Conservation (phyloP, 2,797 vertebrate genomes). For the Threskiornis aethiopicus region DNA sequence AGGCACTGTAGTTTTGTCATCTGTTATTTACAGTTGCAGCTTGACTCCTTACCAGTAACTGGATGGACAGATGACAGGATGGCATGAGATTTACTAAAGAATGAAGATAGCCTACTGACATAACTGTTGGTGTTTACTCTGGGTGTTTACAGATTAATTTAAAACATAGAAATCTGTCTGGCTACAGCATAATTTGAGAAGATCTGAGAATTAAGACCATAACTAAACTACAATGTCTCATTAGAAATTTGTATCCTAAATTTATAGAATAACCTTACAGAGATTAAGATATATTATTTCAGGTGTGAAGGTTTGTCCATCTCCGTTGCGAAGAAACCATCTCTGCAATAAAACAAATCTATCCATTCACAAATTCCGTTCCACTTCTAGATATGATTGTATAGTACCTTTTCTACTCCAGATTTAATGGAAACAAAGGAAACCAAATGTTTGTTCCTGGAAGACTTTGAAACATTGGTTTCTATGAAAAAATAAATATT, state of each 20-base stretch:
- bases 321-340: neutral
- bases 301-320: neutral
- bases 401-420: neutral
- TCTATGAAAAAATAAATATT: neutral
- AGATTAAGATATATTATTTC: neutral
- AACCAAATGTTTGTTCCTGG: neutral
- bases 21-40: neutral
- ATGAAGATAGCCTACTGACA: neutral
- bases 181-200: neutral
- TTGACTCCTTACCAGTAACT: neutral
- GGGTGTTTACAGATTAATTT: neutral
- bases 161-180: neutral
- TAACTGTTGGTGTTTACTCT: neutral
- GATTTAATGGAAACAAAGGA: neutral
- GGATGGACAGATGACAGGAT: neutral
- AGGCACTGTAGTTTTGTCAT: neutral
- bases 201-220: neutral
- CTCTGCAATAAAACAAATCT: neutral
- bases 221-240: neutral
- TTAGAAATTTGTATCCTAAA: neutral
- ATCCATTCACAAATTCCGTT: neutral
- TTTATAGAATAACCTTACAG: neutral
- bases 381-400: neutral
- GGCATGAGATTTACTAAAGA: neutral
- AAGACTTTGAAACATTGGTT: neutral